Base-by-base conservation (phyloP, 2,113 vertebrate species). In the Chionodraco myersi region DNA sequence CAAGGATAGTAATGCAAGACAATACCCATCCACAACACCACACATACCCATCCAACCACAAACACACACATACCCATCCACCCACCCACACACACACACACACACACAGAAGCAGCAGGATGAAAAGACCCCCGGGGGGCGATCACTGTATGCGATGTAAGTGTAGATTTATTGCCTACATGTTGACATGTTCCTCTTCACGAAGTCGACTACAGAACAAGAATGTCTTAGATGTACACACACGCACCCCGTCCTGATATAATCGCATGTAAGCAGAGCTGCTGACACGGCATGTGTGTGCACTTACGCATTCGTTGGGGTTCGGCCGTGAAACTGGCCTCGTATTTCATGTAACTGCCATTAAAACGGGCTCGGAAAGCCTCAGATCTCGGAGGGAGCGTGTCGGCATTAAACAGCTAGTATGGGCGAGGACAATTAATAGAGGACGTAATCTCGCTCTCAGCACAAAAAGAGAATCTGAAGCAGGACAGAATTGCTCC, bases 231-330 rank as follows among this genome's bases (percentile, higher is more conserved):
- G 59, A 49, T 11, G 21, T 1, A 36, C 2, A 45, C 53, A 54
- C 2, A 45, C 53, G 45, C 41, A 52, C 26, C 16, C 30, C 15
- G 45, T 16, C 3, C 45, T 57, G 34, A 41, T 66, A 49, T 41
- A 44, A 23, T 44, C 6, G 5, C 23, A 51, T 56, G 67, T 48
- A 66, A 45, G 36, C 18, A 30, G 9, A 18, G 77, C 36, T 26
- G 74, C 80, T 82, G 80, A 77, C 54, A n/a, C 57, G 69, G 86
- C 77, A 60, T 34, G 53, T 15, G 51, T 63, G 64, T 15, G 49
- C 21, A 56, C 9, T 21, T 61, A 23, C 47, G 47, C 47, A 73
- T 54, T 34, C 54, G 62, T 72, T 78, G 58, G 51, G 69, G 41
- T 70, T 75, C 62, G 23, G 59, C n/a, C 1, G 11, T 61, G 34